Conservation (phyloP, 1,140 invertebrate genomes). For the Muscidifurax raptorellus region DNA sequence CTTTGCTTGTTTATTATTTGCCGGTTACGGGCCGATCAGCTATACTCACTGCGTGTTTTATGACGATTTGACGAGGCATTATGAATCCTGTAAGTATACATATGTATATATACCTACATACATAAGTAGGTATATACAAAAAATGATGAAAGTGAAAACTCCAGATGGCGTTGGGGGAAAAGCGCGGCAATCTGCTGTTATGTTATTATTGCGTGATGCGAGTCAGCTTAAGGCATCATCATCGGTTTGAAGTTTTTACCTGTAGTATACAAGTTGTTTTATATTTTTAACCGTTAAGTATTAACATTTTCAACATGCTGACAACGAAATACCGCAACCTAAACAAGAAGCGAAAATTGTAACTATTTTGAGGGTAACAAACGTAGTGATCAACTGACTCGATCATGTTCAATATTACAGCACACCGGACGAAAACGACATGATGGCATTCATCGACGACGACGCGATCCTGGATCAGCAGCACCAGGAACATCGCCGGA, state of each 20-base stretch:
- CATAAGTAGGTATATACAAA: no score
- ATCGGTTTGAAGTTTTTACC: no score
- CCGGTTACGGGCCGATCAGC: no score
- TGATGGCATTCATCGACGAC: slow-evolving; percentile 76
- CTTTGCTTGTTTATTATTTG: no score
- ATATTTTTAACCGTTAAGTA: background rate
- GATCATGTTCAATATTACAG: slow-evolving; percentile 54
- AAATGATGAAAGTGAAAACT: background rate
- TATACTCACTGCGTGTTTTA: no score
- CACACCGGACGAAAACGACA: slow-evolving; percentile 72
- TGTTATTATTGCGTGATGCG: no score
- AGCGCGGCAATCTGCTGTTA: slow-evolving; percentile 2
- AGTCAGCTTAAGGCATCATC: no score
- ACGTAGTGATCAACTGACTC: no score
- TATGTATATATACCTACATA: no score
- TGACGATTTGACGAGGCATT: no score
- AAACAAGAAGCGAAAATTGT: background rate
- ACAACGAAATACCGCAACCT: background rate
- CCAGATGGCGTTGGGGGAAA: background rate
- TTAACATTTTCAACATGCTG: background rate
- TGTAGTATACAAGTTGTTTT: no score
- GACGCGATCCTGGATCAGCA: slow-evolving; percentile 69
- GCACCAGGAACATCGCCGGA: slow-evolving; percentile 57
- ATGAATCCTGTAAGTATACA: no score
- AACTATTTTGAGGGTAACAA: background rate